Base-by-base conservation (phyloP, 2,888 invertebrate species). In the Orthosia cruda region DNA sequence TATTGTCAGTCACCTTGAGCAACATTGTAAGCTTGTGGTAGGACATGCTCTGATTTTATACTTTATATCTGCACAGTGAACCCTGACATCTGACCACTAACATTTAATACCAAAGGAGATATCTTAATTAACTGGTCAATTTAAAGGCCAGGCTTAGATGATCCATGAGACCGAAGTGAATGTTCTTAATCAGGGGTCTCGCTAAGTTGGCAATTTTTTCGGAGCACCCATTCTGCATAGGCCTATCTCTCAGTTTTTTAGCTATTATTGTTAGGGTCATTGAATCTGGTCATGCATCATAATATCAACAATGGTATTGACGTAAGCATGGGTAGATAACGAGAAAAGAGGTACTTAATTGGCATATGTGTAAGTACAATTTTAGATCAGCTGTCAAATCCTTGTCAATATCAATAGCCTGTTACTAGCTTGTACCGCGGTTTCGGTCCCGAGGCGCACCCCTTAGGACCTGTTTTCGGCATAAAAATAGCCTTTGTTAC, bases 11-110 rank as follows among this genome's bases (percentile, higher is more conserved):
- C 74, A 69, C 77, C 61, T 77, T 71, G 65, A 64, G 71, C 65
- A 78, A 83, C 79, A 81, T 59, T 75, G 77, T 89, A 89, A 90
- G 85, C 86, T 93, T 93, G 93, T 80, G 92, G 93, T 93, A 93
- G 93, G 92, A 89, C 92, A 70, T 74, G 82, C 57, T 57, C 65
- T 62, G 49, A 76, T 68, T 55, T 63, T n/a, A 76, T 62, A 68
- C 40, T 72, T 61, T 20, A 67, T 79, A 79, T 80, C 75, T 74
- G 40, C 40, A 66, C 64, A 58, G 26, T n/a, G 5, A 70, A 74
- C 79, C 65, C 63, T 87, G 87, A 87, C 81, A 72, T 79, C 49
- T 81, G 86, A 76, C 83, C 78, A 62, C 32, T 7, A n/a, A 47
- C 15, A 84, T 77, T 74, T 58, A 63, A 15, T 69, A 32, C 63